Conservation (phyloP, 2,888 invertebrate species). For the Taphrorychus bicolor region DNA sequence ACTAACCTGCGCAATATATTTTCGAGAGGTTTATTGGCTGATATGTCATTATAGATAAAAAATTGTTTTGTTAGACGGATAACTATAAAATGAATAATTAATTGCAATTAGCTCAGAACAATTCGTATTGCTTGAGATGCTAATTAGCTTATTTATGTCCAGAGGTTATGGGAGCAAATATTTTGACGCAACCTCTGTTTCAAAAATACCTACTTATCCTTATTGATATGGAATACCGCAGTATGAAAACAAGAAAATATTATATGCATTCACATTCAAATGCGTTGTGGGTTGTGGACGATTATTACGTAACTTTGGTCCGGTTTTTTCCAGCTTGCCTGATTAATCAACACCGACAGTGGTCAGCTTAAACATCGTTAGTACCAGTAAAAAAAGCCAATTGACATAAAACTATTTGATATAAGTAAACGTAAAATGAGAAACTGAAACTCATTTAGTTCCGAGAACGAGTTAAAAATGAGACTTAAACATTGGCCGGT, state of each 20-base stretch:
- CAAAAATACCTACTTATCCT: neutral
- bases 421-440: neutral
- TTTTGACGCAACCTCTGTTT: neutral
- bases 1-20: conserved; percentile 38
- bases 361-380: too few species aligned
- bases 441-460: conserved; percentile 5
- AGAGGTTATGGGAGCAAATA: neutral
- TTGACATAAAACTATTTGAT: too few species aligned
- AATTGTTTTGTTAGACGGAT: conserved; percentile 28
- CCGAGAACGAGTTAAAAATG: conserved; percentile 16
- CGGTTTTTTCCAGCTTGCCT: neutral
- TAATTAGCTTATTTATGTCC: neutral
- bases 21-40: conserved; percentile 19
- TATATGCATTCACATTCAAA: neutral
- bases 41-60: conserved; percentile 31
- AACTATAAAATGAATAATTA: conserved; percentile 28
- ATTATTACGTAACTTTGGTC: neutral
- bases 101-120: neutral
- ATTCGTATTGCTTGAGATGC: neutral
- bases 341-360: too few species aligned
- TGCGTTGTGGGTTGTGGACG: neutral
- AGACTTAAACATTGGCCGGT: conserved; percentile 18
- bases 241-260: neutral
- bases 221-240: neutral
- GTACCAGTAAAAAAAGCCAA: too few species aligned